Conservation (phyloP, 2,888 invertebrate genomes). For the Nycteola revayana region DNA sequence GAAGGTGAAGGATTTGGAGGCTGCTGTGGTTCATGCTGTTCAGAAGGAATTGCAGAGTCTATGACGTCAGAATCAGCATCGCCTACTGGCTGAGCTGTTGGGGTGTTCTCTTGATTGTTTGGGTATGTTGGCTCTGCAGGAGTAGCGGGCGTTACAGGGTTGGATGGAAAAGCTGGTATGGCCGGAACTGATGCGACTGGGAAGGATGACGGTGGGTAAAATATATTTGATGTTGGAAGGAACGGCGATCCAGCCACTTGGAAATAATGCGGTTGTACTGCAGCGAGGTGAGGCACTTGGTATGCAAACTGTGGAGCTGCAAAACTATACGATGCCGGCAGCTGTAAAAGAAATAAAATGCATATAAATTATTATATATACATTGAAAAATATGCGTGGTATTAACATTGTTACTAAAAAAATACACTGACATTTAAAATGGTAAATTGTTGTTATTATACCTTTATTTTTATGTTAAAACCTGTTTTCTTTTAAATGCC, state of each 20-base stretch:
- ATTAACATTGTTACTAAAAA: too few relatives aligned
- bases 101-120: constrained; percentile 23
- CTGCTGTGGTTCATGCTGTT: constrained; percentile 37
- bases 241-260: constrained; percentile 48
- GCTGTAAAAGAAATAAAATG: constrained; percentile 43
- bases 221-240: constrained; percentile 45
- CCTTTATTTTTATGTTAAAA: too few relatives aligned
- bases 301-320: constrained; percentile 54
- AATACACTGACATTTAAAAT: too few relatives aligned
- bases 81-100: constrained; percentile 40
- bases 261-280: constrained; percentile 48
- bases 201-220: constrained; percentile 44
- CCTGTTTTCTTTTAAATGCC: too few relatives aligned
- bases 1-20: constrained; percentile 25
- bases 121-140: constrained; percentile 23
- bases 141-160: constrained; percentile 9
- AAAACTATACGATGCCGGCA: constrained; percentile 49
- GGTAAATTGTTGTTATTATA: too few relatives aligned
- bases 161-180: constrained; percentile 4
- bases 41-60: constrained; percentile 54
- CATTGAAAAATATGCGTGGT: too few relatives aligned
- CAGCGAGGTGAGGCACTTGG: constrained; percentile 48
- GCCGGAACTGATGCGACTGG: not conserved
- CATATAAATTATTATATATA: too few relatives aligned
- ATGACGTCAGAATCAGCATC: constrained; percentile 65